These are phyloP conservation scores for Cheirogaleus major DNA, from an alignment of 2,797 vertebrate species.

Conservation along the genomic window DNA sequence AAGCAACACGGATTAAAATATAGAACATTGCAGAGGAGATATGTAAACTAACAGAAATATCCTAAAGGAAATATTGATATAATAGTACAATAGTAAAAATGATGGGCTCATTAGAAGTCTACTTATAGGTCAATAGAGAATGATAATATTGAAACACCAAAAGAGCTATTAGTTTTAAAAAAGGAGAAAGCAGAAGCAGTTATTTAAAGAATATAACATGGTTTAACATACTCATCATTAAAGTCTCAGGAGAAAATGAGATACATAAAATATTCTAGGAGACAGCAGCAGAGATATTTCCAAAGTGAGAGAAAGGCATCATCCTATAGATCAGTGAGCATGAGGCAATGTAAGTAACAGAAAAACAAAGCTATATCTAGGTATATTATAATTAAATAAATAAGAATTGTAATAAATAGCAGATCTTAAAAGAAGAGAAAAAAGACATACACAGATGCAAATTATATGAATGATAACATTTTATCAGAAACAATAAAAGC, in stretches of 20 bases:
- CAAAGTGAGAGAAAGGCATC: background rate
- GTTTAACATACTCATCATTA: background rate
- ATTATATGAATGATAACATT: background rate
- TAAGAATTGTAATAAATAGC: background rate
- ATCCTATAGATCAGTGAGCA: background rate
- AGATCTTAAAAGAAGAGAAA: background rate
- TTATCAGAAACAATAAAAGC: background rate
- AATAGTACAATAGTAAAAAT: background rate
- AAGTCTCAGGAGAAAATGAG: background rate
- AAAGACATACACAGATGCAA: background rate
- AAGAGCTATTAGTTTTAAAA: background rate
- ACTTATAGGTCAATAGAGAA: background rate
- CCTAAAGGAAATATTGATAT: background rate
- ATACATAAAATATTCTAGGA: background rate
- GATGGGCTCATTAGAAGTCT: background rate
- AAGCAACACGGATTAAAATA: background rate
- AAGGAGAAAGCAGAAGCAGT: background rate
- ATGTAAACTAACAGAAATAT: background rate
- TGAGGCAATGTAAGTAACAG: background rate
- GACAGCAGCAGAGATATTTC: background rate
- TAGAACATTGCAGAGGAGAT: background rate
- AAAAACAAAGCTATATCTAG: background rate
- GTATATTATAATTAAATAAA: background rate
- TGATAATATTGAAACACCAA: background rate
- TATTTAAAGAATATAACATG: background rate